Evolutionary conservation across 2,113 vertebrate genomes (phyloP), one percentile per base, ranked within the genome.

Genomic region (Vimba vimba): DNA sequence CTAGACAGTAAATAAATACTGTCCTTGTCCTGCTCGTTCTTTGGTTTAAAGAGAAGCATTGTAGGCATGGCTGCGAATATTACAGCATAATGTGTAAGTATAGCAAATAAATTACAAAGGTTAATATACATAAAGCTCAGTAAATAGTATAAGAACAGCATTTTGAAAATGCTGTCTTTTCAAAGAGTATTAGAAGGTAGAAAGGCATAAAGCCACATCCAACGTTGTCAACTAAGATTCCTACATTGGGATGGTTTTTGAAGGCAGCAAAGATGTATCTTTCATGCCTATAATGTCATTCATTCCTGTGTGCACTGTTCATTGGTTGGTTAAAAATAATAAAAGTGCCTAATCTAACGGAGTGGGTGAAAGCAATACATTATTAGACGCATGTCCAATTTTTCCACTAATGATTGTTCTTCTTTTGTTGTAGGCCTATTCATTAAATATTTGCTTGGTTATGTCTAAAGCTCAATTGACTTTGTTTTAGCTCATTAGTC

Each of bases 371-470:
- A 27, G 9, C n/a, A 27, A 64, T 27, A 4, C n/a, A 12, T 64
- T 64, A 25, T 27, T 27, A 27, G 25, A 13, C 5, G 2, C 9
- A 64, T 64, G 19, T 23, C 19, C 6, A 23, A 23, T 57, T 57
- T 2, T 57, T 23, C 19, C 19, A 9, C n/a, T 27, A 64, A 27
- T 13, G 27, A 62, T 57, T 21, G 19, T 57, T 55, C 5, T 21
- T 6, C 19, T 57, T 57, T 55, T 7, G 55, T 57, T 57, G 19
- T 17, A 43, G 43, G 43, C 43, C 43, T 43, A 71, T 21, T 73
- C 69, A 43, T 73, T 73, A n/a, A n/a, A 73, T 43, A n/a, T 73
- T 43, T 73, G 36, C 9, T 73, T 73, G 69, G 21, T 43, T 43
- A 45, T 45, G 36, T 73, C 69, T 23, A 39, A 21, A 43, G 36